Evolutionary conservation across 2,888 invertebrate species (phyloP).

Genomic region (Molorchus minor): DNA sequence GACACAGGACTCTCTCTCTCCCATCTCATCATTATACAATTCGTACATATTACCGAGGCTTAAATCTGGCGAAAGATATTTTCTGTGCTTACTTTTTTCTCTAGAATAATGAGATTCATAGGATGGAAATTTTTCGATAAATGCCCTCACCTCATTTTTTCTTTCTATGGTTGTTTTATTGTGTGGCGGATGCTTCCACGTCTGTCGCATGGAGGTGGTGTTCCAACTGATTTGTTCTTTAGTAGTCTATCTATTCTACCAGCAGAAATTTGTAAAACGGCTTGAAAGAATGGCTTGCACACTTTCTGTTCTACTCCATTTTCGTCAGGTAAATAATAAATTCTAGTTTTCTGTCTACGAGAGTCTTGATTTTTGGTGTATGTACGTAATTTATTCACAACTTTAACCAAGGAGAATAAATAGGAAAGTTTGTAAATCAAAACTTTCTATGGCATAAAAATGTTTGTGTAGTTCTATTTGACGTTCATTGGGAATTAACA

Average conservation of each 20-base stretch:
- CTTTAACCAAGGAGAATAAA: conserved; percentile 20
- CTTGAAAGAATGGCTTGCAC: conserved; percentile 25
- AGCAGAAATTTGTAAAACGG: conserved; percentile 19
- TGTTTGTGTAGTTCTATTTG: conserved; percentile 14
- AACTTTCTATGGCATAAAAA: conserved; percentile 21
- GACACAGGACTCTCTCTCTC: conserved; percentile 31
- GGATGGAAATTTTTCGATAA: not conserved
- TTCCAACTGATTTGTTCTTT: not conserved
- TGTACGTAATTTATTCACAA: conserved; percentile 18
- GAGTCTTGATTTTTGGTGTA: conserved; percentile 7
- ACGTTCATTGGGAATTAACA: conserved; percentile 8
- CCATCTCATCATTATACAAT: conserved; percentile 32
- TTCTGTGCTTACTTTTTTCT: conserved; percentile 34
- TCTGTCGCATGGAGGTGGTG: not conserved
- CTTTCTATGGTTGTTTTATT: not conserved
- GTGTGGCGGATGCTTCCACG: not conserved
- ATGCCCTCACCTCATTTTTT: not conserved
- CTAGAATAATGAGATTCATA: conserved; percentile 41
- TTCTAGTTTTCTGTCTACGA: conserved; percentile 19
- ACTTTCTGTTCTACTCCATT: conserved; percentile 15
- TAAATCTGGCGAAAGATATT: conserved; percentile 40
- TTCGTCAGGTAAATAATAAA: conserved; percentile 15
- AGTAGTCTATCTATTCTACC: conserved; percentile 16
- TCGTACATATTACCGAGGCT: conserved; percentile 38
- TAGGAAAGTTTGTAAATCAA: conserved; percentile 24